These are phyloP conservation scores for Malthinus flaveolus DNA, from an alignment of 2,888 invertebrate genomes.

Conservation along the genomic window DNA sequence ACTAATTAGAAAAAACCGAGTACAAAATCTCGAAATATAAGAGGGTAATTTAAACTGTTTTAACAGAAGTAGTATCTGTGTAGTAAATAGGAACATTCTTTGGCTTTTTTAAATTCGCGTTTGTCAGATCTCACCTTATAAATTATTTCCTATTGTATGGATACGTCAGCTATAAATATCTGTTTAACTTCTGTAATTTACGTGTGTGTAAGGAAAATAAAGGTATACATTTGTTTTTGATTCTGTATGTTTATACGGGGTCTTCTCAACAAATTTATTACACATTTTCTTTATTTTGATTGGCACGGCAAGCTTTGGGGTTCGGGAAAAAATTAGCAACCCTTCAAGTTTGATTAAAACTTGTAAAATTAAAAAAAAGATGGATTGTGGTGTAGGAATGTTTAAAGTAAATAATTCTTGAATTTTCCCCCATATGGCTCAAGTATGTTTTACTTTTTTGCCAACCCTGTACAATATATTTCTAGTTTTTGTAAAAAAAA, in stretches of 20 bases:
- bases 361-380: no score
- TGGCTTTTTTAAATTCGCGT: slow-evolving; percentile 52
- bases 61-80: slow-evolving; percentile 46
- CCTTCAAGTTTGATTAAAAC: no score
- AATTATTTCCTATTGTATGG: slow-evolving; percentile 53
- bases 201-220: slow-evolving; percentile 38
- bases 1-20: no score
- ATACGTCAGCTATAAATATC: slow-evolving; percentile 50
- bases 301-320: no score
- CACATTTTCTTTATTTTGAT: background rate
- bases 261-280: background rate
- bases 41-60: slow-evolving; percentile 42
- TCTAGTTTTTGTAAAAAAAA: no score
- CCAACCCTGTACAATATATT: no score
- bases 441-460: no score
- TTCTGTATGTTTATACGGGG: slow-evolving; percentile 5
- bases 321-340: no score
- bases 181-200: slow-evolving; percentile 49
- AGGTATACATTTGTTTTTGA: slow-evolving; percentile 25
- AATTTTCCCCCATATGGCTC: no score
- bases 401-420: no score
- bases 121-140: slow-evolving; percentile 55
- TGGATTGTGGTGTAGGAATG: no score
- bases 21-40: background rate
- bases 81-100: slow-evolving; percentile 51